Base-by-base conservation (phyloP, 1,140 invertebrate species). In the Vanessa atalanta region DNA sequence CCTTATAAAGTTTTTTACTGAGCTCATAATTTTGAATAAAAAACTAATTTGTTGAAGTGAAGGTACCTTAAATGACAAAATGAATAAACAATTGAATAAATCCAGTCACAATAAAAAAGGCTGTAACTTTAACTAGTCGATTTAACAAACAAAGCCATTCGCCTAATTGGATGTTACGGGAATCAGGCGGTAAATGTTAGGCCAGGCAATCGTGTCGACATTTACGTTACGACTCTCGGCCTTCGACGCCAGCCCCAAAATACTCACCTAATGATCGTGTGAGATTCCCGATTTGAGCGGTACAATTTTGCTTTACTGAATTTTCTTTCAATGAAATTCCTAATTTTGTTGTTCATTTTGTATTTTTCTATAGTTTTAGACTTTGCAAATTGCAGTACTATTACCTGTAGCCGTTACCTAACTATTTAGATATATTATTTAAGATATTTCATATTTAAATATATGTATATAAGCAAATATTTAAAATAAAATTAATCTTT, bases 181-280 rank as follows among this genome's bases (percentile, higher is more conserved):
- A 57, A 75, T 70, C 61, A 70, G 72, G 65, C 73, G 69, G 73
- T 82, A 87, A 88, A 88, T 87, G 83, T 87, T 88, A 87, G 84
- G 77, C 64, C 75, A 74, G 78, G 83, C 84, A 82, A 88, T 84
- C 80, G 81, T 65, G 79, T 66, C 78, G 87, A 81, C 87, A 88
- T 88, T 88, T 87, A 81, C 61, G 68, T 72, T 76, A 76, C 55
- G 65, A 67, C 37, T 43, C 37, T 43, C 37, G 47, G 57, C 57
- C 57, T 57, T 57, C 53, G 23, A 11, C 11, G 53, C 53, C 53
- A n/a, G 51, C 53, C 48, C 53, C 51, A n/a, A 53, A 53, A 16
- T 53, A 20, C 20, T 61, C 23, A 14, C 57, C 5, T 61, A n/a
- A 61, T 61, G 57, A 61, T 37, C 6, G 37, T 43, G 37, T 51